phyloP scores from a whole-genome alignment of 2,888 invertebrate genomes.

The Caenorhabditis wallacei region DNA sequence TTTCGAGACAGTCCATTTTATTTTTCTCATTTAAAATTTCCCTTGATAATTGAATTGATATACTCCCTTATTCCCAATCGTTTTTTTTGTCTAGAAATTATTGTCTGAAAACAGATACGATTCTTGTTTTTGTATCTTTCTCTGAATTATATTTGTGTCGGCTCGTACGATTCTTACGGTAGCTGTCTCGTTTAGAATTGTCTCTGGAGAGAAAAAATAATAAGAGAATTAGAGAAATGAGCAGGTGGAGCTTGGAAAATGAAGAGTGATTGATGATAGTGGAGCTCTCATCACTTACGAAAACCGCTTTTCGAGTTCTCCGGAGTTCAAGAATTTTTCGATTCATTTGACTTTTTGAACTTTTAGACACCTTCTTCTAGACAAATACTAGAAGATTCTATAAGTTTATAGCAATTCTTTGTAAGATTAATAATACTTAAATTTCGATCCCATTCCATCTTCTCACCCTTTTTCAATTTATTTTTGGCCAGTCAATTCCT shows the following conservation, averaged over 20 bases:
- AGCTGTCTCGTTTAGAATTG: neutral
- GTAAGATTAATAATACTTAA: too few species aligned
- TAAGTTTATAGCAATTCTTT: too few species aligned
- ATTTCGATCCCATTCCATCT: too few species aligned
- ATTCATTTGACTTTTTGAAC: too few species aligned
- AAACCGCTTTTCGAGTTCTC: neutral
- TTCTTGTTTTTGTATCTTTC: slow-evolving; percentile 40
- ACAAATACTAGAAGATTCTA: too few species aligned
- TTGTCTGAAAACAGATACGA: slow-evolving; percentile 42
- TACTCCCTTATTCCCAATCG: slow-evolving; percentile 48
- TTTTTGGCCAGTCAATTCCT: too few species aligned
- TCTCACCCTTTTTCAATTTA: too few species aligned
- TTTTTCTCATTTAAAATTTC: slow-evolving; percentile 5
- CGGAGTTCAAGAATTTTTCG: neutral
- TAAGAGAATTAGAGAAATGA: slow-evolving; percentile 7
- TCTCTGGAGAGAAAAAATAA: neutral
- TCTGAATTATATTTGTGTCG: slow-evolving; percentile 1
- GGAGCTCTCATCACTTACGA: neutral
- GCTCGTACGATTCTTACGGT: slow-evolving; percentile 30
- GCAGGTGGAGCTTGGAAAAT: slow-evolving; percentile 35
- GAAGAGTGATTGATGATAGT: slow-evolving; percentile 25
- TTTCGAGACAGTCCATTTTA: neutral
- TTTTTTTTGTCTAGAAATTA: neutral
- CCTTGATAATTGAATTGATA: slow-evolving; percentile 9
- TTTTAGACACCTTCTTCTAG: too few species aligned